A percentile compares a stretch with the other conserved stretches of the same genome.
Evolutionary conservation across 2,888 invertebrate genomes (phyloP).

Genomic region (Chouioia cunea): DNA sequence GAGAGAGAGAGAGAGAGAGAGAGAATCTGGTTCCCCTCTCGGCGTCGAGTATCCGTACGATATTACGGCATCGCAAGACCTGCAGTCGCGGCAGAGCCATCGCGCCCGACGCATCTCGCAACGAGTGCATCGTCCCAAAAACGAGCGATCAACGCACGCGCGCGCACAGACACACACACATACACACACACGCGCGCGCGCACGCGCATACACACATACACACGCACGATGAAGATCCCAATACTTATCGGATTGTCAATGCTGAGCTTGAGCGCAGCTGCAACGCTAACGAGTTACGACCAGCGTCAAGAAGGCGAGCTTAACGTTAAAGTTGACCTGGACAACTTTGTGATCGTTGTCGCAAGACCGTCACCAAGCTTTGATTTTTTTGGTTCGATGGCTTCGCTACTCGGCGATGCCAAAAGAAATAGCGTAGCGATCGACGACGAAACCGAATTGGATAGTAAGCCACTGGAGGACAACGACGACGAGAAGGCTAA

Average conservation of each 20-base stretch:
- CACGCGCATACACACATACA: too few relatives aligned
- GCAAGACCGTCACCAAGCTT: slow-evolving; percentile 64
- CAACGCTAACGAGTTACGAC: slow-evolving; percentile 69
- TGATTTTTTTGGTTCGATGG: slow-evolving; percentile 33
- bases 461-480: slow-evolving; percentile 48
- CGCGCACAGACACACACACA: too few relatives aligned
- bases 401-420: slow-evolving; percentile 19
- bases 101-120: slow-evolving; percentile 24
- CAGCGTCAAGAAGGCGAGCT: slow-evolving; percentile 83
- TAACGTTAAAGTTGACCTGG: slow-evolving; percentile 80
- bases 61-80: not conserved
- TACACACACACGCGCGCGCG: slow-evolving; percentile 10
- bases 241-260: slow-evolving; percentile 29
- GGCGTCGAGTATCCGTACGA: not conserved
- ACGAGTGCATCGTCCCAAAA: not conserved
- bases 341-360: slow-evolving; percentile 81
- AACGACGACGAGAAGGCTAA: slow-evolving; percentile 5
- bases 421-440: not conserved
- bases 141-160: not conserved
- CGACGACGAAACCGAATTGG: not conserved
- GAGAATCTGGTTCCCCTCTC: slow-evolving; percentile 5
- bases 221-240: slow-evolving; percentile 32
- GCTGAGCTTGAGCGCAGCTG: not conserved
- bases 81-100: slow-evolving; percentile 38
- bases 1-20: slow-evolving; percentile 4